A percentile compares a stretch with the other conserved stretches of the same genome.
These are phyloP conservation scores for Fulmarus glacialis DNA, from an alignment of 2,113 vertebrate genomes.

Conservation along the genomic window DNA sequence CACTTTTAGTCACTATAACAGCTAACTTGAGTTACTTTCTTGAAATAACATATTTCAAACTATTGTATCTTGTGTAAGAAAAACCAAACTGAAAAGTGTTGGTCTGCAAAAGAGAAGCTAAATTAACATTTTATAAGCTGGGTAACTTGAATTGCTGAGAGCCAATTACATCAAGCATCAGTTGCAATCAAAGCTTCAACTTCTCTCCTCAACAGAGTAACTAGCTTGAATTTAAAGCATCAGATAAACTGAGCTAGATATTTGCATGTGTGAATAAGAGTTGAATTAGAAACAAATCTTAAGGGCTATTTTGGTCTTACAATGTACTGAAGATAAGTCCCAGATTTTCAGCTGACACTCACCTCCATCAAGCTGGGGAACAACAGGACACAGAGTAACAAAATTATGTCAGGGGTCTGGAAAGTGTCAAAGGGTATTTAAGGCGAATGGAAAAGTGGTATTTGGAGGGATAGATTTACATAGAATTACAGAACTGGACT, in stretches of 20 bases:
- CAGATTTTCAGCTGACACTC: background rate
- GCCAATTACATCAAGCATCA: conserved; percentile 18
- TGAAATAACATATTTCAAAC: background rate
- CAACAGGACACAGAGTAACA: background rate
- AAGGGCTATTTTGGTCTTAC: background rate
- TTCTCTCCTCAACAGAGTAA: background rate
- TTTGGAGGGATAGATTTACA: conserved; percentile 19
- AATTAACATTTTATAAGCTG: conserved; percentile 27
- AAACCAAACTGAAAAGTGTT: background rate
- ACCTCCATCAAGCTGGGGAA: background rate
- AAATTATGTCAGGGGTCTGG: background rate
- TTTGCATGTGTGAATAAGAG: background rate
- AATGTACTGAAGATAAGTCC: background rate
- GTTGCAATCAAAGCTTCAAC: background rate
- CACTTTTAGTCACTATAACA: background rate
- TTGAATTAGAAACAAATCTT: background rate
- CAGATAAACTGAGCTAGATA: background rate
- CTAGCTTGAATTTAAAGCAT: conserved; percentile 26
- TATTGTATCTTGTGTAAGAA: background rate
- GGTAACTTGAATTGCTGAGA: conserved; percentile 31
- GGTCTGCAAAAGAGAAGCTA: background rate
- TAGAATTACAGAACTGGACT: background rate
- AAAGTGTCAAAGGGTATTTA: background rate
- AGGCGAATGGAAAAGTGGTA: background rate
- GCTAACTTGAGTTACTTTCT: background rate